A percentile compares a stretch with the other conserved stretches of the same genome.
Evolutionary conservation across 2,888 invertebrate species (phyloP).

Genomic region (Toxonevra muliebris): DNA sequence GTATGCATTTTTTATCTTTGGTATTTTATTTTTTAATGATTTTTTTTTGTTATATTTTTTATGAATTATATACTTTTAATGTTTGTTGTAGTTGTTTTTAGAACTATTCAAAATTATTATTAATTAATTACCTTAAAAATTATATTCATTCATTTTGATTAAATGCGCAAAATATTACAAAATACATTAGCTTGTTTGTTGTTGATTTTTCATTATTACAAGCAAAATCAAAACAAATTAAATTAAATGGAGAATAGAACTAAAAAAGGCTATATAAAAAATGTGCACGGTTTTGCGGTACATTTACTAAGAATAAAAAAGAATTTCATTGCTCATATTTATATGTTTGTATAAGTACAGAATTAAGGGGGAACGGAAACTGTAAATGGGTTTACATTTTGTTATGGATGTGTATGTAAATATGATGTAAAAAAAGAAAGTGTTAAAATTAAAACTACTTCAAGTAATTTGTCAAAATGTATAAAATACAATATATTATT

Average conservation of each 20-base stretch:
- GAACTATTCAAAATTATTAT: conserved; percentile 9
- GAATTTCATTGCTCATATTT: too few species aligned
- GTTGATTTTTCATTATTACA: too few species aligned
- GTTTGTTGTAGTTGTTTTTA: conserved; percentile 1
- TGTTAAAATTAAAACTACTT: neutral
- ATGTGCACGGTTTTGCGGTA: too few species aligned
- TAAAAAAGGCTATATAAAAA: conserved; percentile 3
- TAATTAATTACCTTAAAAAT: conserved; percentile 21
- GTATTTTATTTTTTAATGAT: conserved; percentile 24
- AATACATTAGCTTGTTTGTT: conserved; percentile 6
- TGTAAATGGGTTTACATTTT: too few species aligned
- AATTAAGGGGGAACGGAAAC: too few species aligned
- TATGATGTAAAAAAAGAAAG: neutral
- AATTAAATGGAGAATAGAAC: conserved; percentile 14
- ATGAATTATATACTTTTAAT: neutral
- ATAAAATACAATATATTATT: conserved; percentile 1
- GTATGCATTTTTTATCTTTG: conserved; percentile 18
- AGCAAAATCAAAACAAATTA: conserved; percentile 1
- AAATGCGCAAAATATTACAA: conserved; percentile 6
- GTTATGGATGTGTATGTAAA: too few species aligned
- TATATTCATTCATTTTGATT: conserved; percentile 16
- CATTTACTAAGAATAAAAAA: too few species aligned
- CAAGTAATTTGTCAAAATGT: neutral
- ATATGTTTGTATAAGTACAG: too few species aligned
- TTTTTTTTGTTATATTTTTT: conserved; percentile 12